These are phyloP conservation scores for Phocoena sinus DNA, from an alignment of 2,113 vertebrate genomes.

Conservation along the genomic window DNA sequence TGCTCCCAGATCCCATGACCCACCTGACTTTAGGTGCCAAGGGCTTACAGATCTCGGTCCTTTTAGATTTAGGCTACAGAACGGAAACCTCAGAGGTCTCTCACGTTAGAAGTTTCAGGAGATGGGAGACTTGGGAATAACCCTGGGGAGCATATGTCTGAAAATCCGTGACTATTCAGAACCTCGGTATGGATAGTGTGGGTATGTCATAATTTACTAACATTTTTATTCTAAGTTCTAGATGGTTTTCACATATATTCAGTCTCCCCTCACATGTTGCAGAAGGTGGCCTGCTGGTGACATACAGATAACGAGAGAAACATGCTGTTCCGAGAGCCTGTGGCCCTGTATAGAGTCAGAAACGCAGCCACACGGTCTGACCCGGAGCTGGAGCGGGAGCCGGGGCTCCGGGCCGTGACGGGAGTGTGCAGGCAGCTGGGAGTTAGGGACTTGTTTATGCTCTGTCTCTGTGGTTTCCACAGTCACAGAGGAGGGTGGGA, in stretches of 20 bases:
- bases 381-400: not conserved
- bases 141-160: not conserved
- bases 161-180: not conserved
- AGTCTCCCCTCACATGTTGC: not conserved
- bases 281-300: not conserved
- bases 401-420: not conserved
- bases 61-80: not conserved
- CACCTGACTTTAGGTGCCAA: not conserved
- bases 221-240: not conserved
- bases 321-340: not conserved
- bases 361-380: not conserved
- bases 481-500: not conserved
- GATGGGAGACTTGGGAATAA: not conserved
- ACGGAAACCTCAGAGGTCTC: not conserved
- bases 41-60: not conserved
- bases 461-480: not conserved
- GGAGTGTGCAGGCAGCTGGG: not conserved
- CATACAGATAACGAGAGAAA: not conserved
- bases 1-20: not conserved
- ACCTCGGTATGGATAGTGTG: not conserved
- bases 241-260: not conserved
- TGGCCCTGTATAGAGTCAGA: too few species aligned
- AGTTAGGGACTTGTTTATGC: not conserved
- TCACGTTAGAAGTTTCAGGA: not conserved
- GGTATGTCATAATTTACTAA: not conserved